Base-by-base conservation (phyloP, 2,888 invertebrate species). In the Lordiphosa fenestrarum region DNA sequence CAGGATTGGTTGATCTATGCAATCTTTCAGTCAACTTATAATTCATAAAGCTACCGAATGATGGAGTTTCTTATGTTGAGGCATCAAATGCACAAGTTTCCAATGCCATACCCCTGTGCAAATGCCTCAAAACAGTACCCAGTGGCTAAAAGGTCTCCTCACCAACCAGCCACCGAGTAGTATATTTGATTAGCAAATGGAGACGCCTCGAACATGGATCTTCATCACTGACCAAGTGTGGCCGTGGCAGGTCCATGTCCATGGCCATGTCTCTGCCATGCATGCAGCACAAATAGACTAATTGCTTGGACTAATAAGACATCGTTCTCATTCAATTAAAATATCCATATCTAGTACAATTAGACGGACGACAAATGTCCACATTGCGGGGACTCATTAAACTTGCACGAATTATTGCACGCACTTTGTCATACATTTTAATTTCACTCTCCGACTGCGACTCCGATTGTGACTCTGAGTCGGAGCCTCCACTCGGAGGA, bases 361-460 rank as follows among this genome's bases (percentile, higher is more conserved):
- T 86, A 86, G 87, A 86, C 78, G 46, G 69, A 73, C 73, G 77
- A 77, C 71, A 77, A 77, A 82, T 84, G 78, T 80, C 70, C 78
- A 84, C 80, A 81, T 81, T 77, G 77, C 68, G 64, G 61, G 65
- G 81, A 76, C 82, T 82, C 84, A 82, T 82, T 84, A 82, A 82
- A 82, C 80, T 87, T 85, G 87, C 78, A 86, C 84, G 87, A 85
- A 87, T 87, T 87, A 86, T 85, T 87, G 86, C 87, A 87, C 87
- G 87, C 87, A 87, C 86, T 85, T 86, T 86, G 86, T 86, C 87
- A 86, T 87, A 87, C 87, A 87, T 87, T 87, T 87, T 87, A 87
- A 87, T 87, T 87, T 87, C 86, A 84, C 73, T 82, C 59, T 38
- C 12, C 44, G 44, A 58, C 50, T 44, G 49, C 33, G 50, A 33